Percentiles rank a stretch among this genome's conserved stretches.
Evolutionary conservation across 2,888 invertebrate species (phyloP).

Genomic region (Eurois occulta): DNA sequence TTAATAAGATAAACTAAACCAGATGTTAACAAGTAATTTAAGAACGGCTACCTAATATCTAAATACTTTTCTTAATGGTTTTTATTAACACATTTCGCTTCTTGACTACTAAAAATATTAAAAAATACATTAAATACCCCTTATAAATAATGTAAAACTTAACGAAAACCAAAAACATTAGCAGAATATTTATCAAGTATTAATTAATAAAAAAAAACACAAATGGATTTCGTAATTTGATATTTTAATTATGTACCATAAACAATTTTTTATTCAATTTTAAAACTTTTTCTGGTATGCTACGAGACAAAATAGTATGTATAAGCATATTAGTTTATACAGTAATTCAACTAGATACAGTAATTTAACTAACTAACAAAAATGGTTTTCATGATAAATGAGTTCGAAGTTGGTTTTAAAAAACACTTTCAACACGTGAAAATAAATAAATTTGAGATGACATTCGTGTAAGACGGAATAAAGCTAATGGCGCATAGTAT

Average conservation of each 20-base stretch:
- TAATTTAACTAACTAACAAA: no score
- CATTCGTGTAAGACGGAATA: no score
- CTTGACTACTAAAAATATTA: background rate
- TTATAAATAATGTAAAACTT: slow-evolving; percentile 38
- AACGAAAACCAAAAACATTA: slow-evolving; percentile 36
- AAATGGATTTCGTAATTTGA: slow-evolving; percentile 55
- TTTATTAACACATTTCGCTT: slow-evolving; percentile 39
- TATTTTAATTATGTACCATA: slow-evolving; percentile 40
- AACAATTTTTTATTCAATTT: background rate
- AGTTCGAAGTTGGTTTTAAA: no score
- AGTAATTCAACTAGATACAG: slow-evolving; percentile 5
- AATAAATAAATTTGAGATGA: no score
- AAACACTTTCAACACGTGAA: no score
- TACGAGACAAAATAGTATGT: background rate
- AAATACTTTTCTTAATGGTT: slow-evolving; percentile 39
- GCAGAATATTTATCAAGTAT: slow-evolving; percentile 38
- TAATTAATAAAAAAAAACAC: slow-evolving; percentile 44
- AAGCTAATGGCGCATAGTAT: no score
- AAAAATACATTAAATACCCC: background rate
- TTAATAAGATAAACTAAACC: background rate
- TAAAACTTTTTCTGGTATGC: slow-evolving; percentile 44
- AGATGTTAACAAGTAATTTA: slow-evolving; percentile 36
- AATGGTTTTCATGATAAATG: no score
- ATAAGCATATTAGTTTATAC: background rate
- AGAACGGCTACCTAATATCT: slow-evolving; percentile 11